Evolutionary conservation across 1,140 invertebrate genomes (phyloP), one percentile per base, ranked within the genome.

Genomic region (Maniola jurtina): DNA sequence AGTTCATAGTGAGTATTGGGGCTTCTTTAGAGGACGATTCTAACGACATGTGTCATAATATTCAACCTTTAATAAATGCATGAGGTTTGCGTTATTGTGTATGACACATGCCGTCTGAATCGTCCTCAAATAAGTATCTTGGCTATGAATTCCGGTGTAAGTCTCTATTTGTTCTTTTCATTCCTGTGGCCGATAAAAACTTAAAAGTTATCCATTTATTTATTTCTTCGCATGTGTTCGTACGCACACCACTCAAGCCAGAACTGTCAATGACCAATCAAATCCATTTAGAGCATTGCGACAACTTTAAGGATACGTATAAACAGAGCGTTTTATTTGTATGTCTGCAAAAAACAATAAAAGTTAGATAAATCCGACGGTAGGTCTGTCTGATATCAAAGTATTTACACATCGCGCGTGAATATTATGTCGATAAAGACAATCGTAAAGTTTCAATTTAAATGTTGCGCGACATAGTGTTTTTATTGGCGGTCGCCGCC

Each of bases 371-470:
- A 77, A 68, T 64, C 67, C 56, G 50, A 61, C 68, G 61, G 64
- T 72, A 66, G 47, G 67, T 72, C 68, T 70, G 68, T 25, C 62
- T 25, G 33, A 47, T 71, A 76, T 73, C 71, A 66, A 61, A 61
- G 54, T 74, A 71, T 81, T 81, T 77, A 73, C 73, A 76, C 73
- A 73, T 75, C 63, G 55, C 56, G 57, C 61, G 62, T 65, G 67
- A 76, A 71, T 78, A 68, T 80, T 66, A 76, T 63, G 72, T 68
- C 76, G 71, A 85, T 83, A 83, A 84, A 79, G 70, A 81, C 60
- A 78, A 75, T 73, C 76, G 72, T 87, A 87, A 87, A 85, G 66
- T 79, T 71, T 80, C 75, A 70, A 77, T 81, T 83, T 83, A 81
- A 87, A 75, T 84, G 72, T 61, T 60, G 14, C 13, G 52, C 8